Base-by-base conservation (phyloP, 30 jellyfish, hydroid and myxozoan genomes). In the Aurelia aurita region DNA sequence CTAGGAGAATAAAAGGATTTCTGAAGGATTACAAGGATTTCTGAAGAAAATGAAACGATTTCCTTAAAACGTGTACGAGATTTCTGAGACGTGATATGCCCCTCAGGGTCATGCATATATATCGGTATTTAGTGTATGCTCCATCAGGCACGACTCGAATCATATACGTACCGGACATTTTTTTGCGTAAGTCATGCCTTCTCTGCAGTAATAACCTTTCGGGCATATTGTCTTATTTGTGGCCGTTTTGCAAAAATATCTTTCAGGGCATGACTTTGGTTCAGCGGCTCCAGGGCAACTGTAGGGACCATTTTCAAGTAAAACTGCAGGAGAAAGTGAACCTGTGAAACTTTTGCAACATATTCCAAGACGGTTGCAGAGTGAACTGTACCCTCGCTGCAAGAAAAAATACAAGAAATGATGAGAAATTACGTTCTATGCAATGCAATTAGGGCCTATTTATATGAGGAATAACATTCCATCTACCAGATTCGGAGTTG, bases 161-260 rank as follows among this genome's bases (percentile, higher is more conserved):
- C 19, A 46, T 26, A 46, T 26, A 64, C 85, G 8, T 58, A 81
- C 91, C 32, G 91, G 91, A 75, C 91, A 81, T 29, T 68, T 81
- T 19, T 67, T 47, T 1, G 85, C 53, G 21, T 45, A 23, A 16
- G 85, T 69, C 27, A 85, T 67, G 29, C 91, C 91, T 31, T 81
- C 79, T 66, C 78, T 35, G 69, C 91, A 81, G 58, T 81, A 81
- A 43, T 65, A 49, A 3, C 85, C 91, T 21, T 49, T 67, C n/a
- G 84, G 84, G 66, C 91, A 81, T 16, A 19, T 65, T 16, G 25
- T 46, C 77, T 81, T 81, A 79, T 68, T 55, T 26, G 91, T 81
- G 23, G 91, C 27, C 10, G 27, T 34, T 21, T 39, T 21, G 66
- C 91, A 81, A 57, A 14, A 81, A 49, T 81, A 28, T 15, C 85